Base-by-base conservation (phyloP, 2,888 invertebrate species). In the Euclidia mi region DNA sequence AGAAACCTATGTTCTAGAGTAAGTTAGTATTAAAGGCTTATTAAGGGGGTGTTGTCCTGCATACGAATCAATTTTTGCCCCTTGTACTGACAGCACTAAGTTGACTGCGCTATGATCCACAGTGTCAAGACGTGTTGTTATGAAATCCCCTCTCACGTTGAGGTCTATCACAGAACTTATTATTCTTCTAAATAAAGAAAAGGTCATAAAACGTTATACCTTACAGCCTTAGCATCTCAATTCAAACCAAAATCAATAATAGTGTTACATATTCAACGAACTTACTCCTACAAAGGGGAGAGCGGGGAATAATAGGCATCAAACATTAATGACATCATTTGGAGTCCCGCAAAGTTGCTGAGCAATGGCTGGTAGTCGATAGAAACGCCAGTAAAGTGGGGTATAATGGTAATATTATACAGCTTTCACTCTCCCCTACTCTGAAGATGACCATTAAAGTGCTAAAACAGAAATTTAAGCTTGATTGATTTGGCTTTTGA, bases 331-430 rank as follows among this genome's bases (percentile, higher is more conserved):
- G 90, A 85, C 79, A 85, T 89, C 91, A 92, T 92, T 92, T 82
- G 76, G 78, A 87, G 83, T 81, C 86, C 87, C 87, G 80, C 89
- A 85, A 90, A 91, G 87, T 89, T 86, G 91, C 90, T 89, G 87
- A 90, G 89, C 85, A 86, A 87, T 82, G 82, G 76, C 70, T 89
- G 90, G 91, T 91, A 84, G 90, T 82, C 91, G 85, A 92, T 91
- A 88, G 88, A 89, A 83, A 78, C 82, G 81, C 82, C 84, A 83
- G 85, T 86, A 85, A 88, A 87, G 84, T 78, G 83, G 81, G 66
- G 62, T 82, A 79, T 93, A 92, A 94, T 92, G 92, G 45, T 87
- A 90, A 93, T 92, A 92, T 93, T 93, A 93, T 93, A 89, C 93
- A 88, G 90, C 85, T 79, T 78, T 76, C 72, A 76, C 78, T 81